Base-by-base conservation (phyloP, 2,888 invertebrate species). In the Rotaria macrura region DNA sequence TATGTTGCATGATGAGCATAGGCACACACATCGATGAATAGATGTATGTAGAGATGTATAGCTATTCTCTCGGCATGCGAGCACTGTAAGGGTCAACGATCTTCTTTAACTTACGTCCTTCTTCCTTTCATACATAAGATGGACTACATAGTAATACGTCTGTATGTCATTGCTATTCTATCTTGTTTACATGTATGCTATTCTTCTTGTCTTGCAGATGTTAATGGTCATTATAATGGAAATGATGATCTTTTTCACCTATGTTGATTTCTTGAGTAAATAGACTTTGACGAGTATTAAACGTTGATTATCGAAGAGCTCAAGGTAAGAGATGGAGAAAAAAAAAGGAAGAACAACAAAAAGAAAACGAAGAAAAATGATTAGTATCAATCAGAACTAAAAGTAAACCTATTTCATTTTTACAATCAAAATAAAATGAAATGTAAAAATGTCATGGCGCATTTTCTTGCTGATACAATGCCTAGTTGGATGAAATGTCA, bases 191-290 rank as follows among this genome's bases (percentile, higher is more conserved):
- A 65, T 34, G 65, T 14, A 14, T 34, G 12, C 65, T 34, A 29
- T 65, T 65, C 34, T 34, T 65, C 34, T 34, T 29, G 29, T 65
- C 17, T 65, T 65, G 65, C 29, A 34, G 34, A 65, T 65, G 65
- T 65, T 34, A 65, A 65, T 65, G 34, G 65, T 65, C 65, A 65
- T 65, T 65, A 65, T 29, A 65, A 65, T 34, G 34, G 29, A 12
- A 65, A 65, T 17, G 65, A 65, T 65, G 65, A 65, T 65, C 65
- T 65, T 65, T 65, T 65, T 34, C 34, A 65, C 65, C 65, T 65
- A 65, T 17, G 34, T 65, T 20, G 34, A 65, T 65, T 54, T 25
- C 54, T 54, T 54, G 25, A 54, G 54, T 54, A 54, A 54, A 65
- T 65, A 65, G 65, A 65, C 34, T 34, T 65, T 34, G 14, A 65